Base-by-base conservation (phyloP, 2,797 vertebrate species). In the Ptychadena robeensis region DNA sequence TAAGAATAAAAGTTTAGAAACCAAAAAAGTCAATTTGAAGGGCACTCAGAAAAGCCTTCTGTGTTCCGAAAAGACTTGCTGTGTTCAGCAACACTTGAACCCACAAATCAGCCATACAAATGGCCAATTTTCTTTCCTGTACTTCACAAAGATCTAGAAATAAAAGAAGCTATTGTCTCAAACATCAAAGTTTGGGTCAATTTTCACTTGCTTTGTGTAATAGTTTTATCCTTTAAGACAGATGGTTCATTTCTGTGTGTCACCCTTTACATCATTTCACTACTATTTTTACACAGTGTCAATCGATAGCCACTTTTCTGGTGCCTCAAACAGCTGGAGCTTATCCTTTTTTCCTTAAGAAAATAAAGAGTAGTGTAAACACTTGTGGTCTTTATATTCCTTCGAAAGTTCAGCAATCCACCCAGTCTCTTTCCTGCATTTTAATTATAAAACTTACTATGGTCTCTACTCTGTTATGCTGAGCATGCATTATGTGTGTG, bases 401-500 rank as follows among this genome's bases (percentile, higher is more conserved):
- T 63, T 44, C 48, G 65, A 70, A 71, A 35, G 37, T 28, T 63
- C 53, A 70, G 48, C 74, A 61, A 57, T 28, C 38, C 40, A 63
- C 34, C 63, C 53, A 67, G 4, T 44, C 63, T 25, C 44, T 53
- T 27, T 61, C 59, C 73, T 64, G 12, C 14, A n/a, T 7, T 48
- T 80, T 80, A 80, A 80, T 84, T 74, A 80, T 34, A 80, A 65
- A 74, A 32, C 67, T 37, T 64, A 48, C 63, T 28, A 37, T 85
- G 57, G 34, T 31, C 71, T 70, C 65, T 9, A 5, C 65, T 72
- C 71, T 76, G 28, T 80, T 80, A 80, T 85, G 77, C 82, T 85
- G 82, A 85, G 65, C 72, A 53, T 85, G 82, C 82, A 85, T 48
- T 75, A 53, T 85, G 77, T 85, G 77, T 80, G 77, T 83, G 82